Base-by-base conservation (phyloP, 1,140 invertebrate species). In the Philopotamus ludificatus region DNA sequence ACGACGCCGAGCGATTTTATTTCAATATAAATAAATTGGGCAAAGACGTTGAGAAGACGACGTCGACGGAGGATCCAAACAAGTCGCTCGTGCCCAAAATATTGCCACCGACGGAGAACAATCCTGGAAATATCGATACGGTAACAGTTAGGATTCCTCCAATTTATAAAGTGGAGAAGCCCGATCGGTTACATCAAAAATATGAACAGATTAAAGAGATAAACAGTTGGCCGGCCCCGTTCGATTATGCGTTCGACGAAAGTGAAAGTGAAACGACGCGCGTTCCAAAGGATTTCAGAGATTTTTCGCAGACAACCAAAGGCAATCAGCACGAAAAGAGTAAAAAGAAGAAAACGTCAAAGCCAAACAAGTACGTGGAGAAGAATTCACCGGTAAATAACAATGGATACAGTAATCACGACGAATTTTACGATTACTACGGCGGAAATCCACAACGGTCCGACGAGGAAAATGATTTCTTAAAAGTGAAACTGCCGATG, bases 81-180 rank as follows among this genome's bases (percentile, higher is more conserved):
- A 70, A 73, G 44, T 70, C 72, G 2, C 68, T 81, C 15, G 73
- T 73, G 39, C 78, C 79, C 0, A 74, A 77, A 4, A 75, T 81
- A 7, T 65, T 80, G 8, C 79, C 79, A 0, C 79, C 78, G 0
- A 80, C 78, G 0, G 78, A 81, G 63, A 76, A 81, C 26, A 78
- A 81, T 58, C 79, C 79, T 0, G 75, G 74, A 12, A 75, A 79
- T 67, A 81, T 81, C 4, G 79, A 81, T 51, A 81, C 79, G 1
- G 74, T 81, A 0, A 79, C 79, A 7, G 79, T 81, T 12, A 67
- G 77, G 25, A 77, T 81, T 20, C 79, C 79, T 0, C 78, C 79
- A 0, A 80, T 81, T 53, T 78, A 79, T 57, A 76, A 73, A 71
- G 78, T 77, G 23, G 77, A 77, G 61, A 76, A 74, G 15, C 79